These are phyloP conservation scores for Apteryx mantelli DNA, from an alignment of 2,113 vertebrate species.

Conservation along the genomic window DNA sequence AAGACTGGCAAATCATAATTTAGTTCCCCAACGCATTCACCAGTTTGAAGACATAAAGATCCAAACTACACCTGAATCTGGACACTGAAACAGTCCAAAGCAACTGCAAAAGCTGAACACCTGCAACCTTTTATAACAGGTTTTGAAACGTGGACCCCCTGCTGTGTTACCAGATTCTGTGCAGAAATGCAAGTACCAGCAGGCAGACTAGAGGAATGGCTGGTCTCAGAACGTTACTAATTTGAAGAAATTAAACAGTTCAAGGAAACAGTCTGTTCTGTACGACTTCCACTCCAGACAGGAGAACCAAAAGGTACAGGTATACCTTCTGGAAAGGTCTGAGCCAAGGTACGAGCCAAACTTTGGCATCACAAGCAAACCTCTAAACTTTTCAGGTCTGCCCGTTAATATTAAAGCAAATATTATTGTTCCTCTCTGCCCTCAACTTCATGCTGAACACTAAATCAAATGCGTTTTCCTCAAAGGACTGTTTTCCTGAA, in stretches of 20 bases:
- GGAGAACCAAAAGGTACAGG: not conserved
- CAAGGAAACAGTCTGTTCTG: not conserved
- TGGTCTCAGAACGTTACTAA: not conserved
- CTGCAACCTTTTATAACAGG: no score
- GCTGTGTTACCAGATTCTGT: not conserved
- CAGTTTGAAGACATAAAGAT: not conserved
- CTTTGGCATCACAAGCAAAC: not conserved
- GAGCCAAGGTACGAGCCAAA: not conserved
- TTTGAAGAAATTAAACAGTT: not conserved
- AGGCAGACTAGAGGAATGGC: not conserved
- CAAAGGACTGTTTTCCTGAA: not conserved
- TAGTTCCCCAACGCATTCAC: not conserved
- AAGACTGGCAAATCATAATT: not conserved
- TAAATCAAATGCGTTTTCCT: not conserved
- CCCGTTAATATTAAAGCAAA: not conserved
- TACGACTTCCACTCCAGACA: fast-evolving
- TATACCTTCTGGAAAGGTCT: not conserved
- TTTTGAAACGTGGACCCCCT: no score
- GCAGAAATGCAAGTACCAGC: not conserved
- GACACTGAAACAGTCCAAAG: not conserved
- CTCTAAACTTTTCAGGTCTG: not conserved
- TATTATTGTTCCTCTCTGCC: not conserved
- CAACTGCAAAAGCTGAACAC: no score
- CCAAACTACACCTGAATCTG: not conserved
- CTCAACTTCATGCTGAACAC: not conserved